Evolutionary conservation across 1,140 invertebrate genomes (phyloP).

Genomic region (Sminthurinus signatus): DNA sequence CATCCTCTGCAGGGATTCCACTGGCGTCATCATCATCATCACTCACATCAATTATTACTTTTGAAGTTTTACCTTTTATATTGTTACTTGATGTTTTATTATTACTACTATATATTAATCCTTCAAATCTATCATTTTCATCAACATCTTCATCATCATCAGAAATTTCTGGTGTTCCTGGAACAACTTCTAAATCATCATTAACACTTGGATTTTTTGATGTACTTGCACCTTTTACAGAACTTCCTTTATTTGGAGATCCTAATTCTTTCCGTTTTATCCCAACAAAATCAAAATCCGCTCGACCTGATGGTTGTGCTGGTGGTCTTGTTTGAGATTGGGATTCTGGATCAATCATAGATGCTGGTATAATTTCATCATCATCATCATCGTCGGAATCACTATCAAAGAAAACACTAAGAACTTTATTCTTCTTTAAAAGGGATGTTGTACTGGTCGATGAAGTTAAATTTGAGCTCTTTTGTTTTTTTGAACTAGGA

Average conservation of each 20-base stretch:
- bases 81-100: neutral
- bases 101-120: neutral
- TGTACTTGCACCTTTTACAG: neutral
- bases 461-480: neutral
- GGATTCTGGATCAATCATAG: neutral
- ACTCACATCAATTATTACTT: too few relatives aligned
- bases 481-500: neutral
- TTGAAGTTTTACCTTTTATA: neutral
- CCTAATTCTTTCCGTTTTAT: neutral
- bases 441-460: neutral
- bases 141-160: too few relatives aligned
- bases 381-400: conserved; percentile 5
- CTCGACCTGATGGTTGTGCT: neutral
- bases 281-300: neutral
- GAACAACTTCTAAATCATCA: neutral
- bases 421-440: neutral
- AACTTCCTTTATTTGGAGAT: neutral
- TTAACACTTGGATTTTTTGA: neutral
- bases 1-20: too few relatives aligned
- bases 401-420: neutral
- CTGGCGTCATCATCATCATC: neutral
- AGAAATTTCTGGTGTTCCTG: neutral
- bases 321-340: neutral
- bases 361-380: neutral
- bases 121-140: neutral